Evolutionary conservation across 2,888 invertebrate species (phyloP).

Genomic region (Morpho helenor): DNA sequence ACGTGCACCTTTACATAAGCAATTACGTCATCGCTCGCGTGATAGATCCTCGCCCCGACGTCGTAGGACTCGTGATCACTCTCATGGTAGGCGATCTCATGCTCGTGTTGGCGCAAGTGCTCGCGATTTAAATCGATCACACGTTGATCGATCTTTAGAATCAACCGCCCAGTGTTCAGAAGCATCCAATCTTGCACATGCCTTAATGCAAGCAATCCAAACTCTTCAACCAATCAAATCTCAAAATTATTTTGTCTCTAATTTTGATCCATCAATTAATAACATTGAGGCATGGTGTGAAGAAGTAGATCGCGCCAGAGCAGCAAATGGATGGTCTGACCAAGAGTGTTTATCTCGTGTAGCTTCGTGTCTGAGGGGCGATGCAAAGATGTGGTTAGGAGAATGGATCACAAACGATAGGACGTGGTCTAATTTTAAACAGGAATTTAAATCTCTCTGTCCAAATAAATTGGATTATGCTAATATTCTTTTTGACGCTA

Average conservation of each 20-base stretch:
- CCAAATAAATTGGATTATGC: conserved; percentile 19
- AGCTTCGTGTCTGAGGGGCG: background rate
- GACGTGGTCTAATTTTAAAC: conserved; percentile 13
- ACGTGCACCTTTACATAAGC: too few relatives aligned
- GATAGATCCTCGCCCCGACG: too few relatives aligned
- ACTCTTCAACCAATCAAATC: too few relatives aligned
- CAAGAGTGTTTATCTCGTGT: conserved; percentile 7
- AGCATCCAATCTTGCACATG: too few relatives aligned
- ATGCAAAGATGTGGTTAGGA: conserved; percentile 9
- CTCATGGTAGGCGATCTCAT: too few relatives aligned
- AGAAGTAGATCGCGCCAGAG: conserved; percentile 1
- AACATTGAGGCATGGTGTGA: conserved; percentile 2
- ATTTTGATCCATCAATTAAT: background rate
- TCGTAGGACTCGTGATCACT: too few relatives aligned
- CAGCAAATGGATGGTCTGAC: conserved; percentile 1
- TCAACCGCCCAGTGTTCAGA: too few relatives aligned
- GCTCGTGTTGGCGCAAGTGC: too few relatives aligned
- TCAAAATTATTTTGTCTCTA: background rate
- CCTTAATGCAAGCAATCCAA: too few relatives aligned
- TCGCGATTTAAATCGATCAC: too few relatives aligned
- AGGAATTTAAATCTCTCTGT: conserved; percentile 17
- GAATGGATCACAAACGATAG: conserved; percentile 12
- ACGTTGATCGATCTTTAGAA: too few relatives aligned
- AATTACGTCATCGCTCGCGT: too few relatives aligned
- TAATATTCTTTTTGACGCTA: conserved; percentile 19